These are phyloP conservation scores for Andrena cerasifolii DNA, from an alignment of 1,140 invertebrate species.

Conservation along the genomic window DNA sequence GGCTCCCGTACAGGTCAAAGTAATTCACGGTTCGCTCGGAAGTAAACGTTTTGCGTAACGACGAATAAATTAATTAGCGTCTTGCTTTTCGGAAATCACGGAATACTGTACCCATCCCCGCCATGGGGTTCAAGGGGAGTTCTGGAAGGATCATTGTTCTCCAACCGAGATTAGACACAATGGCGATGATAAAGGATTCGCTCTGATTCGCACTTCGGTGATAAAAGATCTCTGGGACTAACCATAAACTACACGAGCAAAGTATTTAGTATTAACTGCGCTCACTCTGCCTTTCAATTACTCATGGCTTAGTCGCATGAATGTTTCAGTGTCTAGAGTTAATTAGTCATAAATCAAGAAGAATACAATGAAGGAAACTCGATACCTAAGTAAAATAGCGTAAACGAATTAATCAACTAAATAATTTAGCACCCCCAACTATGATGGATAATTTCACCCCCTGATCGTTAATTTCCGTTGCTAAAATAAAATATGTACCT, in stretches of 20 bases:
- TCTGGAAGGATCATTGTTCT: not conserved
- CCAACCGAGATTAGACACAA: not conserved
- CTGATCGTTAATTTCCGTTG: too few relatives aligned
- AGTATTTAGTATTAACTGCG: not conserved
- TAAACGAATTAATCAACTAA: too few relatives aligned
- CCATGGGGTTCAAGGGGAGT: not conserved
- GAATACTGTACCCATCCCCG: not conserved
- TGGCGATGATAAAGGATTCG: not conserved
- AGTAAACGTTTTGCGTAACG: conserved; percentile 33
- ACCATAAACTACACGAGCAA: too few relatives aligned
- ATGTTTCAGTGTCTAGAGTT: not conserved
- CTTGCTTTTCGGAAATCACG: conserved; percentile 19
- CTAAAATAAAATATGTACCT: too few relatives aligned
- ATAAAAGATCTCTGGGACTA: too few relatives aligned
- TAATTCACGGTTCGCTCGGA: conserved; percentile 27
- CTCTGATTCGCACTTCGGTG: too few relatives aligned
- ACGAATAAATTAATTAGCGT: conserved; percentile 25
- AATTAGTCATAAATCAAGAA: conserved; percentile 17
- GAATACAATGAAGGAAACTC: too few relatives aligned
- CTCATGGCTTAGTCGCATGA: not conserved
- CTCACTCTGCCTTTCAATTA: not conserved
- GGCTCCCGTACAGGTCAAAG: conserved; percentile 23
- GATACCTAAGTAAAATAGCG: too few relatives aligned
- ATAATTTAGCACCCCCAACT: too few relatives aligned
- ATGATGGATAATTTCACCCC: too few relatives aligned